Conservation (phyloP, 1,140 invertebrate genomes). For the Mizuhopecten yessoensis region DNA sequence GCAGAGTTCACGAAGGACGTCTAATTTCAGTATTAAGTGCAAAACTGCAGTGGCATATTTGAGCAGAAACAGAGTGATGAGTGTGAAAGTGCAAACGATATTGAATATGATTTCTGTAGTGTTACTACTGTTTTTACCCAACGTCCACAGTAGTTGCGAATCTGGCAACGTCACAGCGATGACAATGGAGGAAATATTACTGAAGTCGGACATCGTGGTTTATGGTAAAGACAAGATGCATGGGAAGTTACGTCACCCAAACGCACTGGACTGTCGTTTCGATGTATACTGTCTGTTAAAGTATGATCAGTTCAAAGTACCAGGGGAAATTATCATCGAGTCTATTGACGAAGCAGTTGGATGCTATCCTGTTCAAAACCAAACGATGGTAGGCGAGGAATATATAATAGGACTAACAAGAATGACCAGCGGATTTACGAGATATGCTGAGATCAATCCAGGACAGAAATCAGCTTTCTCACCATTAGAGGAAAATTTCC, state of each 20-base stretch:
- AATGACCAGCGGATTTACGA: conserved; percentile 52
- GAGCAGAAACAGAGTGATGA: background rate
- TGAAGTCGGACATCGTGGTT: conserved; percentile 48
- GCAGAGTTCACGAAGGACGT: background rate
- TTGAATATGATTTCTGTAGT: background rate
- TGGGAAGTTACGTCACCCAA: conserved; percentile 49
- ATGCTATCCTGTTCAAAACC: conserved; percentile 18
- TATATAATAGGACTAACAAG: conserved; percentile 50
- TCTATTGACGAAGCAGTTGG: conserved; percentile 15
- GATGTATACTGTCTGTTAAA: conserved; percentile 56
- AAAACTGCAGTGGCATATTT: background rate
- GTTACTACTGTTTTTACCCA: background rate
- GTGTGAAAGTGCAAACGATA: background rate
- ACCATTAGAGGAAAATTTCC: conserved; percentile 45
- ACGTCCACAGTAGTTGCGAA: background rate
- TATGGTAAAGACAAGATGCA: conserved; percentile 52
- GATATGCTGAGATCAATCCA: conserved; percentile 48
- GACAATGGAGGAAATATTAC: conserved; percentile 57
- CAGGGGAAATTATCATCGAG: conserved; percentile 51
- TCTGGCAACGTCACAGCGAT: background rate
- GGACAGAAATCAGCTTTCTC: conserved; percentile 46
- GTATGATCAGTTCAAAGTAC: conserved; percentile 29
- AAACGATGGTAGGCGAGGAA: conserved; percentile 50
- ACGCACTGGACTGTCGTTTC: conserved; percentile 48
- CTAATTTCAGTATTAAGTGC: background rate